Base-by-base conservation (phyloP, 2,888 invertebrate genomes). In the Diarsia mendica region DNA sequence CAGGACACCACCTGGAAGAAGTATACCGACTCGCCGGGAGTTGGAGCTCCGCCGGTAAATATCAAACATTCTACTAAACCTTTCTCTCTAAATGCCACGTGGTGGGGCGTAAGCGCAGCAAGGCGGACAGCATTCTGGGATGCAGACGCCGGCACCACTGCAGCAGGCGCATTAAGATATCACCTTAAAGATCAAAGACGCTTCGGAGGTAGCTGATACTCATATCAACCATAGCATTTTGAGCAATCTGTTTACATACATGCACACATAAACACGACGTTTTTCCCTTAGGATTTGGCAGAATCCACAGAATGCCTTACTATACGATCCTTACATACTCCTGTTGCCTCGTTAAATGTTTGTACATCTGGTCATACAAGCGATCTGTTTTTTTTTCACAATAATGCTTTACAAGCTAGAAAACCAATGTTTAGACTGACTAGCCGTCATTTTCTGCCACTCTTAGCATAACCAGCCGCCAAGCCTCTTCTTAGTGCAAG, bases 21-120 rank as follows among this genome's bases (percentile, higher is more conserved):
- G 84, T 97, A 97, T 89, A 97, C 97, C 48, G 97, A 97, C 90
- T 97, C 97, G 28, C 97, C 97, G 20, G 97, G 97, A 75, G 97
- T 97, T 64, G 97, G 97, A 48, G 96, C 97, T 81, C 97, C 97
- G 44, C 96, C 96, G 94, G 96, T 87, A 78, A 81, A 60, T 64
- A 72, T n/a, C 53, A 1, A 93, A 89, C 80, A 72, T 79, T 72
- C 71, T 67, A 72, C 79, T 51, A 4, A 44, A 58, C 4, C 15
- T 28, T 28, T 2, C 28, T 3, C 10, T 0, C 18, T 33, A 4
- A 60, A 18, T 96, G 96, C 90, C 91, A 96, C 83, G 95, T 96
- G 82, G 96, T 96, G 71, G 95, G 96, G 64, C 92, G 96, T 71
- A 94, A 95, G 79, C 95, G 96, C 83, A 96, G 92, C 88, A 96